A percentile compares a stretch with the other conserved stretches of the same genome.
phyloP scores from a whole-genome alignment of 1,140 invertebrate species.

The Zaprionus africanus region DNA sequence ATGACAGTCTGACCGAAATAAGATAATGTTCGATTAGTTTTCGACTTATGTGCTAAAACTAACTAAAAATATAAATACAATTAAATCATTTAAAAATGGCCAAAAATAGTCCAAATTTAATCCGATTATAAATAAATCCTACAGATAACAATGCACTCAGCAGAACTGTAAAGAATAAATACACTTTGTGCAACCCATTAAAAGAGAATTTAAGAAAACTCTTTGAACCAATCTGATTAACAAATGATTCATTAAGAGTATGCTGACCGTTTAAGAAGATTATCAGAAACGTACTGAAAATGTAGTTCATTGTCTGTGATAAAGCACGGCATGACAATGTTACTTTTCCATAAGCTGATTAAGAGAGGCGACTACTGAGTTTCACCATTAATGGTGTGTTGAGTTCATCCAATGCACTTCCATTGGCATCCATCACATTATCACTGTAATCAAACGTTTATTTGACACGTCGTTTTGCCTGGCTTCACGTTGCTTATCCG shows the following conservation, averaged over 20 bases:
- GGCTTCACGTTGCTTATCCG: constrained; percentile 7
- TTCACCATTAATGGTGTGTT: background rate
- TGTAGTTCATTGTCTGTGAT: constrained; percentile 2
- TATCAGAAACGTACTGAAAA: constrained; percentile 1
- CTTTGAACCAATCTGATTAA: constrained; percentile 12
- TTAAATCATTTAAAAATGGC: background rate
- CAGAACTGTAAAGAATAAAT: background rate
- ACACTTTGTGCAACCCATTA: background rate
- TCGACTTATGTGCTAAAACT: background rate
- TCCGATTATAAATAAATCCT: background rate
- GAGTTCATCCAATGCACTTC: background rate
- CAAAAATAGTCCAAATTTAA: background rate
- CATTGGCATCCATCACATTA: constrained; percentile 16
- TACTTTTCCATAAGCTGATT: constrained; percentile 15
- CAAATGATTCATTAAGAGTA: constrained; percentile 12
- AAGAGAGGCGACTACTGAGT: background rate
- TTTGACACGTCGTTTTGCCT: constrained; percentile 13
- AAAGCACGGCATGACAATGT: background rate
- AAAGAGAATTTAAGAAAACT: background rate
- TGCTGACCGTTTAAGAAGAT: constrained; percentile 19
- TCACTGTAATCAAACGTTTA: constrained; percentile 26
- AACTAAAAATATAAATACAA: background rate
- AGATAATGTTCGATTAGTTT: constrained; percentile 1
- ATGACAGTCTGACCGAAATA: background rate
- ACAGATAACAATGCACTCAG: background rate